phyloP scores from a whole-genome alignment of 2,113 vertebrate genomes.

The Oceanodroma tethys region DNA sequence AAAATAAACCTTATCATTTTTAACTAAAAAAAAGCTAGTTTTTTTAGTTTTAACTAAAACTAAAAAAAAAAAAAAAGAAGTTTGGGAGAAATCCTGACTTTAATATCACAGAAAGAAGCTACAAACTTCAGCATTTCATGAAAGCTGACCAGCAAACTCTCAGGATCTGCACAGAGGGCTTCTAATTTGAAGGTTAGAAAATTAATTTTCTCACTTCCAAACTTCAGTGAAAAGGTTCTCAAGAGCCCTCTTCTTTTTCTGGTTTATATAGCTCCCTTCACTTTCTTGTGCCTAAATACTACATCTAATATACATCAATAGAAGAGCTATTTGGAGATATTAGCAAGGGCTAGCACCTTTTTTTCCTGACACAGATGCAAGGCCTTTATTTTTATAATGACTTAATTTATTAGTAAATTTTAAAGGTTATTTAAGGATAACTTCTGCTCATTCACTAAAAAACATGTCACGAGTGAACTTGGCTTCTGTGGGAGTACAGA shows the following conservation, averaged over 20 bases:
- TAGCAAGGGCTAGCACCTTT: neutral
- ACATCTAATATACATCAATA: neutral
- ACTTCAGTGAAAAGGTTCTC: neutral
- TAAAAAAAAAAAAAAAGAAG: neutral
- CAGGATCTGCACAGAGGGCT: neutral
- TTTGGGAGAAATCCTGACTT: neutral
- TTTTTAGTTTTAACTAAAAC: constrained; percentile 27
- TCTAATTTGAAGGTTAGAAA: neutral
- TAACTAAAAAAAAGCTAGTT: too few species aligned
- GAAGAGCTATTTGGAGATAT: neutral
- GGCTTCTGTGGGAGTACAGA: neutral
- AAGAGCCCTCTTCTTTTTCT: neutral
- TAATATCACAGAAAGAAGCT: neutral
- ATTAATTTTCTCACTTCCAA: neutral
- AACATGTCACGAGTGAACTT: neutral
- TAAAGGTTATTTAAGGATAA: neutral
- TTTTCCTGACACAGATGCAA: neutral
- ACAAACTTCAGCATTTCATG: neutral
- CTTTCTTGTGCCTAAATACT: neutral
- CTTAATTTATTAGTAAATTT: neutral
- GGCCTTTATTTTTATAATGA: neutral
- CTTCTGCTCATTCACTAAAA: neutral
- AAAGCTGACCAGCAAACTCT: neutral
- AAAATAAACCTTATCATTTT: neutral
- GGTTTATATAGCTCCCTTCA: neutral